Evolutionary conservation across 2,888 invertebrate genomes (phyloP).

Genomic region (Bombylius major): DNA sequence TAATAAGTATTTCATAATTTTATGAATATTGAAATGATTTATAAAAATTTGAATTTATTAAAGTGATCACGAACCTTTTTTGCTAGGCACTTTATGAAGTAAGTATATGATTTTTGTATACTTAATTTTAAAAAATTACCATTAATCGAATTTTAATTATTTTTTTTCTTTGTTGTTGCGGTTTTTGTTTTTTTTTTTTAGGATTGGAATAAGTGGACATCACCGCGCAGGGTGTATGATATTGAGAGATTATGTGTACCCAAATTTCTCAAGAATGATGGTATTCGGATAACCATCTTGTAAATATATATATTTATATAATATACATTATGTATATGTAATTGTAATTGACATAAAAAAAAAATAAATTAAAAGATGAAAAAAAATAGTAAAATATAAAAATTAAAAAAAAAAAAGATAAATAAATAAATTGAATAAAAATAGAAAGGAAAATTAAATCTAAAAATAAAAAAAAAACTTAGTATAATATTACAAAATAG

Average conservation of each 20-base stretch:
- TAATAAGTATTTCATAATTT: too few species aligned
- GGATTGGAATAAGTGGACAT: constrained; percentile 29
- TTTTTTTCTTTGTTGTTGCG: neutral
- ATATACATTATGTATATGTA: constrained; percentile 7
- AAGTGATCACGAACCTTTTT: constrained; percentile 5
- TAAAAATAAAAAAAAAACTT: too few species aligned
- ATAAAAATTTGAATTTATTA: too few species aligned
- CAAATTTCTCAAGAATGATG: constrained; percentile 30
- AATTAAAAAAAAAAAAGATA: neutral
- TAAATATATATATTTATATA: constrained; percentile 20
- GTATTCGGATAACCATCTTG: constrained; percentile 32
- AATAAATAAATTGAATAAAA: too few species aligned
- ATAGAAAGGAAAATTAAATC: too few species aligned
- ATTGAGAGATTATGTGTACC: constrained; percentile 34
- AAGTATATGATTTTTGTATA: constrained; percentile 13
- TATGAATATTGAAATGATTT: too few species aligned
- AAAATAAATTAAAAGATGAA: neutral
- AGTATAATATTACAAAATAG: too few species aligned
- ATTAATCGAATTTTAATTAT: neutral
- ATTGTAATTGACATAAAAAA: neutral
- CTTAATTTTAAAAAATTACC: neutral
- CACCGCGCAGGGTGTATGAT: constrained; percentile 37
- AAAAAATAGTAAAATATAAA: neutral
- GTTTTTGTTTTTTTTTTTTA: neutral
- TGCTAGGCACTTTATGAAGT: constrained; percentile 39